Base-by-base conservation (phyloP, 2,888 invertebrate species). In the Sussaba pulchella region DNA sequence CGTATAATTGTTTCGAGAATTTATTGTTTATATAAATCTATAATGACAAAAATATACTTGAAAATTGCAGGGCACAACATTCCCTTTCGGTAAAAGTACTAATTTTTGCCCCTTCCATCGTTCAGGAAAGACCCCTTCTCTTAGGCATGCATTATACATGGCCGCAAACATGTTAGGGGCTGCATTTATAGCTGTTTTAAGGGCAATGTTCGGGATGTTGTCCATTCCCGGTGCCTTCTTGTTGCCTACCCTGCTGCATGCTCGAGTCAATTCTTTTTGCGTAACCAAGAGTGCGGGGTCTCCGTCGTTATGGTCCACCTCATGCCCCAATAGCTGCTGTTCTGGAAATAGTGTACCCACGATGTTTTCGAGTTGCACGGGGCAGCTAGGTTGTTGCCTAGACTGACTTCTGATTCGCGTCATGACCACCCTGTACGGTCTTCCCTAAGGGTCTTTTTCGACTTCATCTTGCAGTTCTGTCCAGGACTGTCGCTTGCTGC, bases 391-490 rank as follows among this genome's bases (percentile, higher is more conserved):
- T 31, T 31, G 31, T 6, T 31, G 31, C 6, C 31, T 31, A 5
- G 31, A 6, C 31, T 31, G 31, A 2, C 31, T 6, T 31, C 6
- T 31, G 4, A 31, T 5, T 2, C 31, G 31, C 2, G 31, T 31
- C 31, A 31, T 31, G 31, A 31, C 31, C 6, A 31, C 75, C 54
- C 59, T 74, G 59, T 83, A 83, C 0, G 82, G 78, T 26, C 79
- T 66, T 1, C 70, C 82, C 69, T 69, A 82, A 4, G 81, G 78
- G 59, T 83, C 83, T 0, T 54, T 12, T 0, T 83, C 66, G 0
- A 79, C 71, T 26, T 77, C 74, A 0, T 12, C 45, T 8, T 74
- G 14, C 0, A 82, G 64, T 31, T 78, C 73, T 1, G 9, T 45
- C 81, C 82, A 82, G n/a, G 24, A 1, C n/a, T 45, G n/a, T 5